Base-by-base conservation (phyloP, 2,888 invertebrate species). In the Furcula furcula region DNA sequence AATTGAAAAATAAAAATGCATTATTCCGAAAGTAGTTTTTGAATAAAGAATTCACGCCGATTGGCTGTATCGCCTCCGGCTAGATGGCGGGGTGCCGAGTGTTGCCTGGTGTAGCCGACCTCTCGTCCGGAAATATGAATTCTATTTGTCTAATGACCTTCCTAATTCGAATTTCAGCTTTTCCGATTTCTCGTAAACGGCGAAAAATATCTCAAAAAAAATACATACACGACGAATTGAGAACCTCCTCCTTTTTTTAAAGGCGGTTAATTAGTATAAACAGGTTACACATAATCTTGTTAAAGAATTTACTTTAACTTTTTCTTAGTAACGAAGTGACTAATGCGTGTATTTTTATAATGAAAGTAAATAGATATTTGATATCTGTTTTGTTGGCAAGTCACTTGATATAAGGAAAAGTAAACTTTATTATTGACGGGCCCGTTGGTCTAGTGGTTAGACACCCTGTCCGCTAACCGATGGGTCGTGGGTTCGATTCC, bases 51-150 rank as follows among this genome's bases (percentile, higher is more conserved):
- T 75, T 68, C 56, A 63, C 71, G 65, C 66, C 70, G 72, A 85
- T 84, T 83, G 83, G 83, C 69, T 63, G 52, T 57, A 75, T 77
- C 50, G 87, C 87, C 87, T 60, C 68, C 47, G 86, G 87, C 86
- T 61, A 76, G 71, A 78, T 79, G 76, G 76, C 79, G 80, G 87
- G 85, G 86, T 76, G 85, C 76, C 79, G 59, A 76, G 66, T 75
- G 78, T 75, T 77, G 74, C 74, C 79, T 58, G 75, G 66, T 75
- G 78, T 75, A 77, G 74, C 74, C 69, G 76, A 57, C 65, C 65
- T 71, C 57, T 78, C 71, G 50, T 55, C 70, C 82, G 85, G 84
- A 87, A 86, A 84, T 81, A 73, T 67, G 76, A 74, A 78, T 83
- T 82, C 64, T 73, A 69, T 80, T 80, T 73, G 72, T 62, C 58